phyloP scores from a whole-genome alignment of 2,888 invertebrate genomes.

The Craniophora ligustri region DNA sequence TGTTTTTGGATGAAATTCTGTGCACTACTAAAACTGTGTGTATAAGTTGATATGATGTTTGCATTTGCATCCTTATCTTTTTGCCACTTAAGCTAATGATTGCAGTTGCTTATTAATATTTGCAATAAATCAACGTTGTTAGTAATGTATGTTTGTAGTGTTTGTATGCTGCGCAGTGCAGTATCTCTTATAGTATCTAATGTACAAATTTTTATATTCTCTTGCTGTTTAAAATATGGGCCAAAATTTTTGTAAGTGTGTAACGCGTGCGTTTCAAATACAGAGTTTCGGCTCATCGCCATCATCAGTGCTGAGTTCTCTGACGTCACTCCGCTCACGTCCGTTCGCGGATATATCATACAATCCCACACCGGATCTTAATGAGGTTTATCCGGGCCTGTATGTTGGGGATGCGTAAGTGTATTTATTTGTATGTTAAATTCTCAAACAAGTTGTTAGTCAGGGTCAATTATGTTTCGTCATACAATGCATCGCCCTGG shows the following conservation, averaged over 20 bases:
- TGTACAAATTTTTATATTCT: constrained; percentile 46
- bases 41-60: constrained; percentile 27
- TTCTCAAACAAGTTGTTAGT: too few species aligned
- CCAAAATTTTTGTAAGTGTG: constrained; percentile 64
- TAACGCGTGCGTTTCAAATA: constrained; percentile 62
- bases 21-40: too few species aligned
- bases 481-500: too few species aligned
- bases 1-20: too few species aligned
- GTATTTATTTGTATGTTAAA: constrained; percentile 4
- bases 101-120: constrained; percentile 48
- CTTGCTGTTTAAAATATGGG: constrained; percentile 60
- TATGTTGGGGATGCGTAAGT: constrained; percentile 93
- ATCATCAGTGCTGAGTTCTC: constrained; percentile 77
- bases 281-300: constrained; percentile 81
- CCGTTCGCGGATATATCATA: constrained; percentile 76
- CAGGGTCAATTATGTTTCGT: too few species aligned
- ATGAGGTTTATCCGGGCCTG: constrained; percentile 93
- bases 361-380: constrained; percentile 90
- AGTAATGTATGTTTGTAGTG: constrained; percentile 34
- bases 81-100: constrained; percentile 34
- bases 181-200: constrained; percentile 32
- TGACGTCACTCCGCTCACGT: constrained; percentile 76
- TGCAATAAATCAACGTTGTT: constrained; percentile 43
- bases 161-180: constrained; percentile 27
- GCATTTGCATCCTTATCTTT: constrained; percentile 52